These are phyloP conservation scores for Chaetodon auriga DNA, from an alignment of 2,113 vertebrate species.

Conservation along the genomic window DNA sequence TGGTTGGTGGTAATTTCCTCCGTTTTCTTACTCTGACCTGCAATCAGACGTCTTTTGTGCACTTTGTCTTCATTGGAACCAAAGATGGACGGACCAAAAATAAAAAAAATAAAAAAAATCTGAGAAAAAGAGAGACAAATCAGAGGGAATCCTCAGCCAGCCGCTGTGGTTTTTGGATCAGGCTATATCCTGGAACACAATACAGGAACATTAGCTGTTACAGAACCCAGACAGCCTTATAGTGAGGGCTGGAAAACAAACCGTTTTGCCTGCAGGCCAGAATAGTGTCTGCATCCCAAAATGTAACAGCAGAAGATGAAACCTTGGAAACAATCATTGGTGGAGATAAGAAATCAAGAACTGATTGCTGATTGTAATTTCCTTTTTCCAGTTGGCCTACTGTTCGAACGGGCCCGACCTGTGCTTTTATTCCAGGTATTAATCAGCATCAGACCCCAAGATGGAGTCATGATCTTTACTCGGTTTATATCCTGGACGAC, in stretches of 20 bases:
- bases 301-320: constrained; percentile 10
- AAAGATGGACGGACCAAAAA: constrained; percentile 19
- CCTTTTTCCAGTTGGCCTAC: constrained; percentile 6
- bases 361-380: constrained; percentile 53
- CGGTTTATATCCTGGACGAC: constrained; percentile 4
- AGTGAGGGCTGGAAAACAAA: constrained; percentile 50
- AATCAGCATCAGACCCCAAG: constrained; percentile 36
- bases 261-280: not conserved
- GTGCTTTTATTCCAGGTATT: constrained; percentile 45
- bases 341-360: constrained; percentile 46
- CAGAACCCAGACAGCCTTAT: constrained; percentile 18
- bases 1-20: constrained; percentile 43
- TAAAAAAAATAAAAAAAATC: not conserved
- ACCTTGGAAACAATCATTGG: constrained; percentile 13
- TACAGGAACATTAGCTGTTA: constrained; percentile 53
- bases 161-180: constrained; percentile 58
- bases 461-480: constrained; percentile 29
- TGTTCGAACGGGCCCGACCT: not conserved
- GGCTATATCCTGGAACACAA: constrained; percentile 62
- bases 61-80: constrained; percentile 57
- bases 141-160: constrained; percentile 59
- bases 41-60: constrained; percentile 49
- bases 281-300: constrained; percentile 9
- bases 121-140: constrained; percentile 17
- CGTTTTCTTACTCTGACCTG: constrained; percentile 40